phyloP scores from a whole-genome alignment of 1,140 invertebrate species.

The Anastrepha obliqua region DNA sequence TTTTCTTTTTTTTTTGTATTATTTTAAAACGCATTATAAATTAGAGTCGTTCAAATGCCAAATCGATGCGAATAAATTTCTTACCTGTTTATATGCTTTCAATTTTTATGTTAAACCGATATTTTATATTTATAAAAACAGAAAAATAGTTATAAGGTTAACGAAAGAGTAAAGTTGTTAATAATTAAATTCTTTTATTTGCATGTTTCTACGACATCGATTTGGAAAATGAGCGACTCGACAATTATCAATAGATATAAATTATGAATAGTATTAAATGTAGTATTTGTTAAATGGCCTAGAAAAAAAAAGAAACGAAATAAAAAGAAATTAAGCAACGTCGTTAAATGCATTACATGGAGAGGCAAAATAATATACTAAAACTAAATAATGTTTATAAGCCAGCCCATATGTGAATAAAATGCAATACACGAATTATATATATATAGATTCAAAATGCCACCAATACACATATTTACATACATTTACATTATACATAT shows the following conservation, averaged over 20 bases:
- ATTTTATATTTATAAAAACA: no score
- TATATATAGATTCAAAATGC: neutral
- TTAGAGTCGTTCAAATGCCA: neutral
- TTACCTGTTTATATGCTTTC: no score
- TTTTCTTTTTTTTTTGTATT: neutral
- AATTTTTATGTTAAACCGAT: no score
- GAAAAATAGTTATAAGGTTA: neutral
- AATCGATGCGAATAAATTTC: neutral
- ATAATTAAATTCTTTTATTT: neutral
- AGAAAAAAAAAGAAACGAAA: neutral
- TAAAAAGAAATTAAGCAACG: neutral
- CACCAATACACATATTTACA: neutral
- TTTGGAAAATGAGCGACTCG: neutral
- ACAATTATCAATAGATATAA: neutral
- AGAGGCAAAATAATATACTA: neutral
- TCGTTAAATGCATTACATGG: neutral
- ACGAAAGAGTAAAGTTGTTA: no score
- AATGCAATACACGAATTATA: neutral
- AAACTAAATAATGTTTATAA: neutral
- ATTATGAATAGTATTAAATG: constrained; percentile 22
- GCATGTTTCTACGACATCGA: neutral
- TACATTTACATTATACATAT: neutral
- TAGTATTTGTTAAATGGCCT: constrained; percentile 22
- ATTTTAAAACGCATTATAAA: neutral
- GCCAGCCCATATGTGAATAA: neutral